Base-by-base conservation (phyloP, 64 coral and sea anemone species). In the Montipora cactus region DNA sequence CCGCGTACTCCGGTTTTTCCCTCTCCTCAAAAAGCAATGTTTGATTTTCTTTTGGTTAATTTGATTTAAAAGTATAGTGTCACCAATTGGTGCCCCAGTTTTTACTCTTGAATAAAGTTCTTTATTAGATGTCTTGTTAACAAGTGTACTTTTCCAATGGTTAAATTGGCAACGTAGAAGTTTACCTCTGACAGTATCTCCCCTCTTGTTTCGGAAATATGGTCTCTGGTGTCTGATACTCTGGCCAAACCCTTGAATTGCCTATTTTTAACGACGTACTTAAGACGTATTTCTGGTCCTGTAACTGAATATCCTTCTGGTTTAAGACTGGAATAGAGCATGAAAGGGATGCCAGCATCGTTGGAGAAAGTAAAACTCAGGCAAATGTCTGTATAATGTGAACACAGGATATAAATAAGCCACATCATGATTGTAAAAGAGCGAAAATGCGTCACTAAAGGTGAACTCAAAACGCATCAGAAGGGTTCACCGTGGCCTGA, bases 281-380 rank as follows among this genome's bases (percentile, higher is more conserved):
- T 75, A 9, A 93, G 67, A 58, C 74, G 75, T 9, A 93, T 71
- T 37, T 79, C 48, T 2, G 57, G 58, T 88, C 92, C 92, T 45
- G 85, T 88, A 55, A 93, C 96, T 14, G 84, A 88, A 75, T 95
- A 97, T 8, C 96, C 96, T 19, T 93, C 83, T 14, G 93, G 93
- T 46, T 97, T 97, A 6, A 97, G 89, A 80, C 72, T 92, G 22
- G 93, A 92, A 44, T 95, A 89, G 0, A 97, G 96, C 76, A 74
- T 82, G 28, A 94, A 97, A 0, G 67, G 90, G 21, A 87, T 67
- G 16, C 93, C 96, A 67, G 87, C 62, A 10, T 44, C 58, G 28
- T 97, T 97, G 62, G 87, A 18, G 49, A 97, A 97, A 12, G 28
- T 18, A 50, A 86, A 86, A 8, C 46, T 86, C 3, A 86, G 19